Conservation (phyloP, 1,140 invertebrate genomes). For the Eumaeus atala region DNA sequence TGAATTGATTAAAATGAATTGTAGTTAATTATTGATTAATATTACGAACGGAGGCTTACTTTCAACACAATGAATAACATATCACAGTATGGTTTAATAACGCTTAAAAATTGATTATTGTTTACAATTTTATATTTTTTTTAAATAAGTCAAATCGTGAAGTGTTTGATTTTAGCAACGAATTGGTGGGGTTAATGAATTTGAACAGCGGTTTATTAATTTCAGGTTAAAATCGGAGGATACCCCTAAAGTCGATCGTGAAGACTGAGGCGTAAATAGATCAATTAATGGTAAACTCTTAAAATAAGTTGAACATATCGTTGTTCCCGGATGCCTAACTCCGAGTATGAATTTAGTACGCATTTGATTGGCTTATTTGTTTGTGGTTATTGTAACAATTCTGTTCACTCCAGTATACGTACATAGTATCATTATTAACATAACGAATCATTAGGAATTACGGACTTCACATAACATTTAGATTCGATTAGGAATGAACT, state of each 20-base stretch:
- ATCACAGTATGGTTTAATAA: background rate
- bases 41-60: background rate
- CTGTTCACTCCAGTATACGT: background rate
- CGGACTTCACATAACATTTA: background rate
- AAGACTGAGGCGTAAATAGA: constrained; percentile 49
- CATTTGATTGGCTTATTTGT: constrained; percentile 3
- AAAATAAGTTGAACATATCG: constrained; percentile 24
- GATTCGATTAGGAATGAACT: constrained; percentile 4
- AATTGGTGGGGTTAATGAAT: constrained; percentile 27
- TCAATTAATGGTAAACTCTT: constrained; percentile 24
- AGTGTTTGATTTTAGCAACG: constrained; percentile 12
- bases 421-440: background rate
- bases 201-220: constrained; percentile 56
- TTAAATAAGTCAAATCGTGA: background rate
- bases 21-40: background rate
- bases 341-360: background rate
- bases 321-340: constrained; percentile 8
- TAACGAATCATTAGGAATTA: background rate
- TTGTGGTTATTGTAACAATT: background rate
- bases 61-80: constrained; percentile 6
- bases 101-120: background rate
- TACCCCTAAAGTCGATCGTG: constrained; percentile 39
- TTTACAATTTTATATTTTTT: background rate
- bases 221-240: constrained; percentile 58
- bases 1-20: background rate